Evolutionary conservation across 1,140 invertebrate genomes (phyloP).

Genomic region (Microplitis mediator): DNA sequence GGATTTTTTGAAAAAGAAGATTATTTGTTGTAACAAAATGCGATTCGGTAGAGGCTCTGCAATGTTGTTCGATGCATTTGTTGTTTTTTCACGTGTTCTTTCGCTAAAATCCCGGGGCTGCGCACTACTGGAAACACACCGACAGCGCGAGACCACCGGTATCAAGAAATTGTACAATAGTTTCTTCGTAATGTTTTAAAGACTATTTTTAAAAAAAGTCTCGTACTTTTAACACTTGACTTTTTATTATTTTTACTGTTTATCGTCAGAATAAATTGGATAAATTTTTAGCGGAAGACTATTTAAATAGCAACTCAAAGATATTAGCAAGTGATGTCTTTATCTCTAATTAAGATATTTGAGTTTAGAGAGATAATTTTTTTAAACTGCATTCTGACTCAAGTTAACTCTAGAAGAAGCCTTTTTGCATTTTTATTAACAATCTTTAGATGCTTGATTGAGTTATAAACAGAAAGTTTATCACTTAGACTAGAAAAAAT

Average conservation of each 20-base stretch:
- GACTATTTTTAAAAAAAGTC: constrained; percentile 35
- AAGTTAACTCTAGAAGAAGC: too few species aligned
- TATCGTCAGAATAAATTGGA: not conserved
- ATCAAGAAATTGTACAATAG: constrained; percentile 85
- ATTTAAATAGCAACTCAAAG: not conserved
- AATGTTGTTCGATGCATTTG: constrained; percentile 60
- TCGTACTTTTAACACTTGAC: not conserved
- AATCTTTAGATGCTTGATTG: too few species aligned
- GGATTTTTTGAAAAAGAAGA: constrained; percentile 2
- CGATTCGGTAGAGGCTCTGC: constrained; percentile 54
- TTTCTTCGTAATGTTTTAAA: constrained; percentile 84
- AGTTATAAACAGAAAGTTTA: too few species aligned
- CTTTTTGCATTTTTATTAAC: too few species aligned
- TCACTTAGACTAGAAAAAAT: not conserved
- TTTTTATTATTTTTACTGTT: not conserved
- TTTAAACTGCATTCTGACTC: too few species aligned
- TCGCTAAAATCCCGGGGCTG: constrained; percentile 60
- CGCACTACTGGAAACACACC: constrained; percentile 76
- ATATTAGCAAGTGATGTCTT: not conserved
- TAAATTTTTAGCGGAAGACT: not conserved
- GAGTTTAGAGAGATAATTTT: too few species aligned
- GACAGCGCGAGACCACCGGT: constrained; percentile 79
- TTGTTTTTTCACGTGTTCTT: constrained; percentile 61
- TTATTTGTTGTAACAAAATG: constrained; percentile 48
- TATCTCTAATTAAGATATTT: too few species aligned